Evolutionary conservation across 2,888 invertebrate genomes (phyloP).

Genomic region (Apodemia zela): DNA sequence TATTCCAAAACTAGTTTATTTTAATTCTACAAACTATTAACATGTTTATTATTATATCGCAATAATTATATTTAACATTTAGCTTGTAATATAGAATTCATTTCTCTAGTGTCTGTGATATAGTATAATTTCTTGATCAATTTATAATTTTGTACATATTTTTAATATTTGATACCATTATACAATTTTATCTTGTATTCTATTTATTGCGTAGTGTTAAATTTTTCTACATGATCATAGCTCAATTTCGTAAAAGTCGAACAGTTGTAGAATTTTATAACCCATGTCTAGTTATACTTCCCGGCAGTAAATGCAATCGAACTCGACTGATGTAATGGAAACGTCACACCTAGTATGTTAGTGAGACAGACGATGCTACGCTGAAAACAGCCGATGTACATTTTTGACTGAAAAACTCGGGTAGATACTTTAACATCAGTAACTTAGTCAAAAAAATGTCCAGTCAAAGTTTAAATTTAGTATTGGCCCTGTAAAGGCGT

Average conservation of each 20-base stretch:
- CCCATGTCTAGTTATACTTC: conserved; percentile 35
- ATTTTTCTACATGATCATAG: conserved; percentile 29
- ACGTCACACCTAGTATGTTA: not conserved
- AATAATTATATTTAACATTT: conserved; percentile 2
- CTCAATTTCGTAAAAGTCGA: conserved; percentile 28
- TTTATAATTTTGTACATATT: conserved; percentile 68
- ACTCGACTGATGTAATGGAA: no score
- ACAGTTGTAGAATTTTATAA: conserved; percentile 55
- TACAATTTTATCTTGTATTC: conserved; percentile 69
- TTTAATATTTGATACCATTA: conserved; percentile 74
- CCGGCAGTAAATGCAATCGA: not conserved
- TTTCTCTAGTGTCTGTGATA: conserved; percentile 79
- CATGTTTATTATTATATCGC: not conserved
- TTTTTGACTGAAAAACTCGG: not conserved
- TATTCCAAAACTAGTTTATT: no score
- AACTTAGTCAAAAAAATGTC: no score
- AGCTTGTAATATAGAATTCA: conserved; percentile 14
- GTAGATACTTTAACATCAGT: no score
- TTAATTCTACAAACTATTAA: no score
- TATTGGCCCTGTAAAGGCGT: not conserved
- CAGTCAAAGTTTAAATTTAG: not conserved
- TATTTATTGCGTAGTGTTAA: conserved; percentile 58
- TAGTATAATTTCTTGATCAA: conserved; percentile 70
- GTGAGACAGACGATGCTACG: not conserved
- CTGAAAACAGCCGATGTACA: not conserved